Percentiles rank a stretch among this genome's conserved stretches.
These are phyloP conservation scores for Oophaga pumilio DNA, from an alignment of 2,113 vertebrate genomes.

Conservation along the genomic window DNA sequence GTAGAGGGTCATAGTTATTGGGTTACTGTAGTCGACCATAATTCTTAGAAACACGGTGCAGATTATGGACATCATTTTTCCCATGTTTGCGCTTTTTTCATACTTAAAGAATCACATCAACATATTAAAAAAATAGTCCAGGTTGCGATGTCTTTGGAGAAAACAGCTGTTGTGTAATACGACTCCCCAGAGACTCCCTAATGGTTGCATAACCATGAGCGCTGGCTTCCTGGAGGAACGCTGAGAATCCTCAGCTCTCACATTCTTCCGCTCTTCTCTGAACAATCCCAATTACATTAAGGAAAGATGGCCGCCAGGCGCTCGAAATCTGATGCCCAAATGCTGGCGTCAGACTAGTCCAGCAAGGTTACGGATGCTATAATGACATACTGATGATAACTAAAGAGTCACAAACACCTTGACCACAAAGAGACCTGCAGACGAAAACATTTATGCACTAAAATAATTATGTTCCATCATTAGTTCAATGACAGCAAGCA, in stretches of 20 bases:
- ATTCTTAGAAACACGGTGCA: no score
- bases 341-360: no score
- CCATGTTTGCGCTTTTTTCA: no score
- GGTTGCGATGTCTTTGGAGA: neutral
- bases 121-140: neutral
- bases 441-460: no score
- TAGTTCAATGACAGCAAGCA: neutral
- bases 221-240: neutral
- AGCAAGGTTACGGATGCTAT: no score
- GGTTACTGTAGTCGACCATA: no score
- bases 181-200: conserved; percentile 8
- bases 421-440: no score
- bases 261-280: neutral
- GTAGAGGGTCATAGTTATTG: neutral
- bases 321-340: neutral
- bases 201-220: conserved; percentile 19
- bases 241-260: neutral
- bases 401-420: no score
- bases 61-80: no score
- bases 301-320: neutral
- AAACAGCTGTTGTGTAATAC: conserved; percentile 14
- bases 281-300: neutral
- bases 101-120: no score
- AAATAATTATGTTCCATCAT: no score
- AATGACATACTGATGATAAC: no score